Percentiles rank a stretch among this genome's conserved stretches.
phyloP scores from a whole-genome alignment of 2,797 vertebrate species.

The Simalia tracyae region DNA sequence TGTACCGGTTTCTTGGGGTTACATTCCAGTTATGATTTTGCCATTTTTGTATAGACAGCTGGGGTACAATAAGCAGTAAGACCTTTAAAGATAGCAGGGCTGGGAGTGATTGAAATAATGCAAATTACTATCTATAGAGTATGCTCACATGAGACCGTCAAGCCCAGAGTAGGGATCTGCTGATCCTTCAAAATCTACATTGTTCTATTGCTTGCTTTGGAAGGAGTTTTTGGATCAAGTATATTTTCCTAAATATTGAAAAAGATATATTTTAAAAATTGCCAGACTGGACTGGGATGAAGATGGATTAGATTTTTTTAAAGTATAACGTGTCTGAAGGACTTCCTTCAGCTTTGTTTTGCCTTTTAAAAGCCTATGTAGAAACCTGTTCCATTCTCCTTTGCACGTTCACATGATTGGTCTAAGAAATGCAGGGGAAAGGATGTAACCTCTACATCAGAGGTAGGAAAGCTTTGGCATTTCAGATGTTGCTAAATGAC shows the following conservation, averaged over 20 bases:
- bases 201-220: not conserved
- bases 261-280: not conserved
- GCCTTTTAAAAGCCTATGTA: not conserved
- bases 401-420: not conserved
- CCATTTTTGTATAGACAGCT: not conserved
- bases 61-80: not conserved
- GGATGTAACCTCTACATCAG: no score
- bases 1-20: not conserved
- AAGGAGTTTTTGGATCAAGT: not conserved
- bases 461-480: not conserved
- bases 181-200: not conserved
- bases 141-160: no score
- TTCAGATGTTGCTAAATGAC: not conserved
- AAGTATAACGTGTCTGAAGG: no score
- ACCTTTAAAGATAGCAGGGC: not conserved
- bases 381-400: not conserved
- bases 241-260: not conserved
- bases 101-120: not conserved
- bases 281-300: no score
- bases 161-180: not conserved
- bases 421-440: not conserved
- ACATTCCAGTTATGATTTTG: not conserved
- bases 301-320: no score
- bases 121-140: not conserved
- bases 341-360: not conserved